Conservation (phyloP, 2,888 invertebrate genomes). For the Byasa hedistus region DNA sequence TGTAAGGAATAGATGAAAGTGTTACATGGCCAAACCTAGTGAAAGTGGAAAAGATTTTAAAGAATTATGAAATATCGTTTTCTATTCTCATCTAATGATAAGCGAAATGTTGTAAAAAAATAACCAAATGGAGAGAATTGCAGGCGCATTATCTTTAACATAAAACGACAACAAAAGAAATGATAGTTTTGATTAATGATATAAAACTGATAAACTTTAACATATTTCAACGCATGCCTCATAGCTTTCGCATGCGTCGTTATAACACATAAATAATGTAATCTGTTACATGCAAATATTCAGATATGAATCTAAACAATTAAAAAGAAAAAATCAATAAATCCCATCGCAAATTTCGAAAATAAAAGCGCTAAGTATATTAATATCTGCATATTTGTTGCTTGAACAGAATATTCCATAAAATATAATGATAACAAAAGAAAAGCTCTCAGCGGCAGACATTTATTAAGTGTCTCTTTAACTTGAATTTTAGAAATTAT, state of each 20-base stretch:
- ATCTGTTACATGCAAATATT: constrained; percentile 38
- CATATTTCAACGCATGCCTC: constrained; percentile 36
- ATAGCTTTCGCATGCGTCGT: constrained; percentile 34
- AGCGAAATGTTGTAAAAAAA: constrained; percentile 6
- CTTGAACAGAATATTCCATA: constrained; percentile 34
- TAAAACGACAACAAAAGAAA: constrained; percentile 27
- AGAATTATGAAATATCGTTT: background rate
- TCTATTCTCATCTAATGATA: constrained; percentile 16
- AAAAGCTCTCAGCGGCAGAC: constrained; percentile 49
- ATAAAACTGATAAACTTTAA: constrained; percentile 5
- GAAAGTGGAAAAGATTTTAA: constrained; percentile 13
- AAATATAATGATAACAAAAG: constrained; percentile 40
- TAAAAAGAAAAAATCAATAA: constrained; percentile 1
- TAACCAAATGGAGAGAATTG: constrained; percentile 19
- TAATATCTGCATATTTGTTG: constrained; percentile 22
- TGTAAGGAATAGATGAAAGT: background rate
- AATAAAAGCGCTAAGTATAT: background rate
- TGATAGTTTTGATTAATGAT: constrained; percentile 29
- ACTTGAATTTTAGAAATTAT: constrained; percentile 49
- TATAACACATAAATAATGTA: constrained; percentile 2
- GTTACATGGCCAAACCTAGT: background rate
- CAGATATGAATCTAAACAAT: constrained; percentile 29
- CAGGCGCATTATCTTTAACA: constrained; percentile 30
- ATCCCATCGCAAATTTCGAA: background rate
- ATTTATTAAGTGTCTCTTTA: constrained; percentile 54